These are phyloP conservation scores for Carpatolechia fugitivella DNA, from an alignment of 2,888 invertebrate species.

Conservation along the genomic window DNA sequence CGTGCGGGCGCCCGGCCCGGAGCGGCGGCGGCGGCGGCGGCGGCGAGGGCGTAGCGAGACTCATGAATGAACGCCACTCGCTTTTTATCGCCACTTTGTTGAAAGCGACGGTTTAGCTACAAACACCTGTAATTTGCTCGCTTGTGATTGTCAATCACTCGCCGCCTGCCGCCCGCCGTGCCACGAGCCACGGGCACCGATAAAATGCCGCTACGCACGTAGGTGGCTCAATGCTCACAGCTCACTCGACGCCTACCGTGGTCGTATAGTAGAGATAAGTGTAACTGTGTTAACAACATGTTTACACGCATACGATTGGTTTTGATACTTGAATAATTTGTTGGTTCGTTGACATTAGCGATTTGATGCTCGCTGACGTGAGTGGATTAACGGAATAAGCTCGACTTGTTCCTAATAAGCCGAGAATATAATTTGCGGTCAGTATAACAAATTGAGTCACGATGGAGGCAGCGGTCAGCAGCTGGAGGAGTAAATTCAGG, in stretches of 20 bases:
- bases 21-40: constrained; percentile 23
- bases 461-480: not conserved
- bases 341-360: not conserved
- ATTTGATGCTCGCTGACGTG: not conserved
- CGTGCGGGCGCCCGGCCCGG: constrained; percentile 11
- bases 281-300: not conserved
- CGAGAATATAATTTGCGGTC: not conserved
- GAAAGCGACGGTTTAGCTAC: constrained; percentile 56
- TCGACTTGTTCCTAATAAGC: not conserved
- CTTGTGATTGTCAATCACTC: constrained; percentile 50
- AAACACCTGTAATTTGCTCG: constrained; percentile 68
- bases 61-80: constrained; percentile 45
- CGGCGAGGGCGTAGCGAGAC: constrained; percentile 16
- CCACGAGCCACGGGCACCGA: constrained; percentile 40
- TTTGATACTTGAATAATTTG: not conserved
- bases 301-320: not conserved
- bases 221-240: not conserved
- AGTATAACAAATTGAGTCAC: not conserved
- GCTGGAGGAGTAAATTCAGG: not conserved
- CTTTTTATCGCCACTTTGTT: constrained; percentile 67
- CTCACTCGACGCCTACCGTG: not conserved
- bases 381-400: not conserved
- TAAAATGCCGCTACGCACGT: constrained; percentile 26
- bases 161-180: constrained; percentile 32
- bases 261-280: not conserved